A percentile compares a stretch with the other conserved stretches of the same genome.
phyloP scores from a whole-genome alignment of 1,140 invertebrate genomes.

The Halotydeus destructor region DNA sequence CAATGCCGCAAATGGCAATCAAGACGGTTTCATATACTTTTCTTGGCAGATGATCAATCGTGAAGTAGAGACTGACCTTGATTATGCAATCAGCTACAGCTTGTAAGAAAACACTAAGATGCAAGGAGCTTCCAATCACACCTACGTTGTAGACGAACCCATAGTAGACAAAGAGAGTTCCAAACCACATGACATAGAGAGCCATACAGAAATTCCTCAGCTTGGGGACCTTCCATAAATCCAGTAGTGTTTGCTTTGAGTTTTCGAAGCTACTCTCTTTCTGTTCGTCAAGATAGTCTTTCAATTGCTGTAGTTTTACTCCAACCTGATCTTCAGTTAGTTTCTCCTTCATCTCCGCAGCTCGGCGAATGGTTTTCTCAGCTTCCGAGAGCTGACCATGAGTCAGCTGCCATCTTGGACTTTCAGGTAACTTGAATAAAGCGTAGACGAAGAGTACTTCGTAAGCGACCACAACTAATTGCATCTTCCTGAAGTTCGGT shows the following conservation, averaged over 20 bases:
- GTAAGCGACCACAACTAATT: background rate
- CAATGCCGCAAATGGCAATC: too few species aligned
- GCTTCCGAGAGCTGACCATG: conserved; percentile 2
- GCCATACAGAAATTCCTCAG: conserved; percentile 14
- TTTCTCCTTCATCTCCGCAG: conserved; percentile 8
- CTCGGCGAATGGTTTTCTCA: background rate
- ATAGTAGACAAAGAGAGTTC: conserved; percentile 55
- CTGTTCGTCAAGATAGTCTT: too few species aligned
- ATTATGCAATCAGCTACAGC: conserved; percentile 54
- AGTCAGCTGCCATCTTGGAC: conserved; percentile 6
- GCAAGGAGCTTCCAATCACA: conserved; percentile 46
- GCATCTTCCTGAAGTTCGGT: background rate
- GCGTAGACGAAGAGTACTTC: background rate
- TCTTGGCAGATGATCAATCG: too few species aligned
- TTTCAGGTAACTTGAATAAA: background rate
- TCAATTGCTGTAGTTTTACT: too few species aligned
- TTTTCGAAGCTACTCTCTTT: too few species aligned
- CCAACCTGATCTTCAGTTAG: too few species aligned
- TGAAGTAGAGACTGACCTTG: too few species aligned
- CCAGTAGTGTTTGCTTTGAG: conserved; percentile 6
- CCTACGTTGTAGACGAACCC: conserved; percentile 56
- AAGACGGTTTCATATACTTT: too few species aligned
- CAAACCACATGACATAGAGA: conserved; percentile 29
- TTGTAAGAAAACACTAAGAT: conserved; percentile 49
- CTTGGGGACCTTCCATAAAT: conserved; percentile 12